Base-by-base conservation (phyloP, 1,140 invertebrate species). In the Brachionus rotundiformis region DNA sequence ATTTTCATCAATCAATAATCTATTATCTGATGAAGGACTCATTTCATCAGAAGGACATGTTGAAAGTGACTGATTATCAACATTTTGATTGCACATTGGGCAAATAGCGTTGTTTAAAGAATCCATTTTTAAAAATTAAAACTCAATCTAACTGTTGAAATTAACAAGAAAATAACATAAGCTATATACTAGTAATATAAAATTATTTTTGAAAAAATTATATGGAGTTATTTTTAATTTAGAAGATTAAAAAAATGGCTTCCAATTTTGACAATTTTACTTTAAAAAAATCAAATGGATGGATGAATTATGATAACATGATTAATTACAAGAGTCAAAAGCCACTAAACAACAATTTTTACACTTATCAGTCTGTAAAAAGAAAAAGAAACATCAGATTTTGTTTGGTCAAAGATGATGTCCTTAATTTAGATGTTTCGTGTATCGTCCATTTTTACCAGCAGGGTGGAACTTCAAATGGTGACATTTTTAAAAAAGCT, bases 361-460 rank as follows among this genome's bases (percentile, higher is more conserved):
- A 19, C 23, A 7, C 47, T 54, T 8, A 19, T 54, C 47, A 19
- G 23, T 54, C 47, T 19, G 23, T 19, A 54, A 54, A 19, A 54
- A 16, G 19, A 54, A 54, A 5, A 3, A 54, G 8, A 19, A 54
- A 19, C 47, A 19, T 54, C 19, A 19, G 5, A 23, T 54, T 54
- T 54, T 54, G 47, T 54, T 54, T 54, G 47, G 19, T 54, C 47
- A 54, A 54, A 54, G 47, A 16, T 54, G 47, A 54, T 54, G 23
- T 54, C 19, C 8, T 54, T 19, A 8, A 54, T 1, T 23, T 54
- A 8, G 47, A 54, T 19, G 47, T 54, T 19, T 19, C n/a, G 1
- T 54, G 47, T 8, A 19, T 54, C 7, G 47, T 54, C 8, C n/a
- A 54, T 7, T 54, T 25, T 54, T 54, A 54, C 23, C 4, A 54